These are phyloP conservation scores for Epinephelus malabaricus DNA, from an alignment of 2,797 vertebrate genomes.

Conservation along the genomic window DNA sequence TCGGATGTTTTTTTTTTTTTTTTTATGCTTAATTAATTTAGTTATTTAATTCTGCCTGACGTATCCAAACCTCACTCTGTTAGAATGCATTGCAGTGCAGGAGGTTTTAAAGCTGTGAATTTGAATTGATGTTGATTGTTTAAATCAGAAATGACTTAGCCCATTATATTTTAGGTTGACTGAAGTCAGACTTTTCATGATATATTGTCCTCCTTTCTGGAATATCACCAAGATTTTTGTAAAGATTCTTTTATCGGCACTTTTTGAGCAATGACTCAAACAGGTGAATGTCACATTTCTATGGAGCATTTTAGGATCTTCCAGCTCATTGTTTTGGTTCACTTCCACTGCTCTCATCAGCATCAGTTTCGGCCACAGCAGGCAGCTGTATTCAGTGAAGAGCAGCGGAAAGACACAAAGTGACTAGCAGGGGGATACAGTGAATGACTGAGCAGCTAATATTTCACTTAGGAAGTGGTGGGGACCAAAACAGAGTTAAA, in stretches of 20 bases:
- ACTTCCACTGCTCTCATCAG: neutral
- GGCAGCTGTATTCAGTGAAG: neutral
- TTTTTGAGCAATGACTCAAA: neutral
- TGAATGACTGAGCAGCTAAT: no score
- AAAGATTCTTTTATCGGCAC: neutral
- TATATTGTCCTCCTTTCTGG: neutral
- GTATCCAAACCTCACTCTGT: neutral
- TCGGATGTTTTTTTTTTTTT: neutral
- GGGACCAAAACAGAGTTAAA: no score
- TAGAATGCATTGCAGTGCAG: neutral
- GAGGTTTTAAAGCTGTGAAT: neutral
- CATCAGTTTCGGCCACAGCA: neutral
- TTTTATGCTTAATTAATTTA: neutral
- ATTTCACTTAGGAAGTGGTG: no score
- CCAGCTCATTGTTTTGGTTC: conserved; percentile 2
- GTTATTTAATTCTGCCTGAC: neutral
- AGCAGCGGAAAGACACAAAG: no score
- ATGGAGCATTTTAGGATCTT: no score
- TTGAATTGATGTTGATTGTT: neutral
- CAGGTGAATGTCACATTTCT: neutral
- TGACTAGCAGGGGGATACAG: no score
- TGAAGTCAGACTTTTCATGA: neutral
- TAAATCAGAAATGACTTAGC: neutral
- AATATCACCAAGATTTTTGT: neutral
- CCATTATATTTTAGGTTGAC: neutral